Evolutionary conservation across 2,888 invertebrate species (phyloP).

Genomic region (Agrilus cyanescens): DNA sequence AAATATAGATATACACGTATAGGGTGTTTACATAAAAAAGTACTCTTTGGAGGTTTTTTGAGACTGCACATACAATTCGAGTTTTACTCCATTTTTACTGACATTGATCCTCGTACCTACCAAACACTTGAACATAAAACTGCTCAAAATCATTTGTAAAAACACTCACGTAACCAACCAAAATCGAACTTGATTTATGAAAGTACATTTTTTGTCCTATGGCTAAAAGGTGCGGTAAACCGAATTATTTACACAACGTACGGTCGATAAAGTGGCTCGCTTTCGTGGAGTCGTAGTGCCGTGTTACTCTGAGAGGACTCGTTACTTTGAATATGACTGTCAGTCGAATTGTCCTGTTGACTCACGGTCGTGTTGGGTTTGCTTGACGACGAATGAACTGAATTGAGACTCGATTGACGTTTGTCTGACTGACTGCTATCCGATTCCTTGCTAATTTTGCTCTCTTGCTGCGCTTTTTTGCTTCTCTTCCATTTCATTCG

Average conservation of each 20-base stretch:
- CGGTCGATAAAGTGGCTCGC: constrained; percentile 37
- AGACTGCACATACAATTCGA: no score
- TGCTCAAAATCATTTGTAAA: no score
- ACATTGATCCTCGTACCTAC: no score
- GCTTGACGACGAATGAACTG: constrained; percentile 5
- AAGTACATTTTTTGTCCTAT: no score
- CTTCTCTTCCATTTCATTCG: constrained; percentile 99
- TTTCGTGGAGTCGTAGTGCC: constrained; percentile 27
- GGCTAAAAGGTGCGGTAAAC: no score
- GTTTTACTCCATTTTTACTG: no score
- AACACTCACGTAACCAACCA: no score
- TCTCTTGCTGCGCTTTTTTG: constrained; percentile 88
- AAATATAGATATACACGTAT: no score
- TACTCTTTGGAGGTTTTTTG: no score
- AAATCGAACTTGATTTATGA: no score
- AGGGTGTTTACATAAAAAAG: no score
- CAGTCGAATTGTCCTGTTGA: constrained; percentile 6
- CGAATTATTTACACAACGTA: constrained; percentile 34
- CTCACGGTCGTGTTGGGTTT: constrained; percentile 10
- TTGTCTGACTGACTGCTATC: constrained; percentile 17
- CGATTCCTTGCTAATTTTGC: constrained; percentile 45
- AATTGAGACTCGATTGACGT: constrained; percentile 13
- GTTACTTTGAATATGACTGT: constrained; percentile 7
- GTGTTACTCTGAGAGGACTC: constrained; percentile 12
- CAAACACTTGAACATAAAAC: no score